Percentiles rank a stretch among this genome's conserved stretches.
Evolutionary conservation across 2,888 invertebrate genomes (phyloP).

Genomic region (Eledona agricola): DNA sequence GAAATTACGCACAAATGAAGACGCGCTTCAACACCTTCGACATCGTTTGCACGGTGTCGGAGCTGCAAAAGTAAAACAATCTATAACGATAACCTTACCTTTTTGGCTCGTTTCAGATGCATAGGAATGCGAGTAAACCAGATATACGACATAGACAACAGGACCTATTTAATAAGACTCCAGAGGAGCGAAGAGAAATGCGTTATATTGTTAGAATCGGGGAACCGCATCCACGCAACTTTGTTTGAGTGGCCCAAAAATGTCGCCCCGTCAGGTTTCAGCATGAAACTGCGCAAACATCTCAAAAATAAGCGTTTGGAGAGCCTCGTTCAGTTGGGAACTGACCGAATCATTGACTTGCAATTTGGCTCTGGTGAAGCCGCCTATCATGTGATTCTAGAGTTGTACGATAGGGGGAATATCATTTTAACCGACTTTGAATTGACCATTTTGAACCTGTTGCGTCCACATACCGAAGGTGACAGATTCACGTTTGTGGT

Average conservation of each 20-base stretch:
- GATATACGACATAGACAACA: constrained; percentile 96
- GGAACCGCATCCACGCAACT: constrained; percentile 91
- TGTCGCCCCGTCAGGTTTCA: constrained; percentile 92
- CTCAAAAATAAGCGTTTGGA: constrained; percentile 94
- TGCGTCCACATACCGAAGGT: constrained; percentile 90
- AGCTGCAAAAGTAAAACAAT: constrained; percentile 79
- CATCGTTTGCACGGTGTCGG: constrained; percentile 87
- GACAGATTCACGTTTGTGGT: constrained; percentile 92
- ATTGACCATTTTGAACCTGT: constrained; percentile 89
- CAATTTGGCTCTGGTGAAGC: constrained; percentile 95
- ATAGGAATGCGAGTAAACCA: constrained; percentile 95
- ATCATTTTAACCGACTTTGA: constrained; percentile 92
- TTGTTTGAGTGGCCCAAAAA: constrained; percentile 99
- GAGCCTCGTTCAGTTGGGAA: constrained; percentile 83
- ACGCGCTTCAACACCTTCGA: constrained; percentile 92
- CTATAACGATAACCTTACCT: constrained; percentile 38
- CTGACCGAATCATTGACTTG: constrained; percentile 92
- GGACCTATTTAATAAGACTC: constrained; percentile 90
- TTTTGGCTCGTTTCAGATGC: constrained; percentile 66
- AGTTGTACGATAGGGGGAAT: constrained; percentile 96
- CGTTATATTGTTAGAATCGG: constrained; percentile 92
- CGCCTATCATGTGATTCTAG: constrained; percentile 93
- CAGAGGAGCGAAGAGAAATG: constrained; percentile 88
- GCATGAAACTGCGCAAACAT: constrained; percentile 99
- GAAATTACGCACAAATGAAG: constrained; percentile 88